Conservation (phyloP, 2,888 invertebrate genomes). For the Dioctria linearis region DNA sequence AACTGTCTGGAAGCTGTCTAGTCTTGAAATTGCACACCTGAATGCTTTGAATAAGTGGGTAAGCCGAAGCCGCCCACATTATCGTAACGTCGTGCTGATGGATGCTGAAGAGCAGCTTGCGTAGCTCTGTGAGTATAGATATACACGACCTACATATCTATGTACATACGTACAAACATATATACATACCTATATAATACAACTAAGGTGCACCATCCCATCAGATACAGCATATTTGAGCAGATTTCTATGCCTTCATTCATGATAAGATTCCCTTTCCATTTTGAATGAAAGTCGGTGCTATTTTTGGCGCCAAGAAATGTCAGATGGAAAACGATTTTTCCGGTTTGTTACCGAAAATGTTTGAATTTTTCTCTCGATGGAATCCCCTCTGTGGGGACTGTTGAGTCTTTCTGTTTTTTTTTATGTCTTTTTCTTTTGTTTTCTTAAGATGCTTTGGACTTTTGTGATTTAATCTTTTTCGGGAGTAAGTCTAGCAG, state of each 20-base stretch:
- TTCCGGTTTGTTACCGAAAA: not conserved
- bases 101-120: slow-evolving; percentile 30
- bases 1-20: slow-evolving; percentile 55
- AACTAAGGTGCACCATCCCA: slow-evolving; percentile 33
- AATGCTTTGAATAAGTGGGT: slow-evolving; percentile 53
- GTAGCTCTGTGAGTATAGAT: slow-evolving; percentile 36
- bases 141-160: slow-evolving; percentile 34
- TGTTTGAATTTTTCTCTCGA: slow-evolving; percentile 21
- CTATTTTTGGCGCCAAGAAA: slow-evolving; percentile 49
- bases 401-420: not conserved
- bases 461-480: slow-evolving; percentile 38
- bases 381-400: slow-evolving; percentile 5
- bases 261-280: slow-evolving; percentile 41
- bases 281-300: slow-evolving; percentile 27
- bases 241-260: slow-evolving; percentile 50
- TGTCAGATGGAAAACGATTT: not conserved
- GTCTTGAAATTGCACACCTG: slow-evolving; percentile 55
- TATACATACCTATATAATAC: not conserved
- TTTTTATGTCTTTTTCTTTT: not conserved
- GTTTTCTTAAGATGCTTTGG: slow-evolving; percentile 8
- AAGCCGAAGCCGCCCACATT: slow-evolving; percentile 56
- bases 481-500: slow-evolving; percentile 32
- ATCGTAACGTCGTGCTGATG: slow-evolving; percentile 18
- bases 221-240: slow-evolving; percentile 35
- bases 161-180: not conserved